These are phyloP conservation scores for Coleophora deauratella DNA, from an alignment of 2,888 invertebrate species.

Conservation along the genomic window DNA sequence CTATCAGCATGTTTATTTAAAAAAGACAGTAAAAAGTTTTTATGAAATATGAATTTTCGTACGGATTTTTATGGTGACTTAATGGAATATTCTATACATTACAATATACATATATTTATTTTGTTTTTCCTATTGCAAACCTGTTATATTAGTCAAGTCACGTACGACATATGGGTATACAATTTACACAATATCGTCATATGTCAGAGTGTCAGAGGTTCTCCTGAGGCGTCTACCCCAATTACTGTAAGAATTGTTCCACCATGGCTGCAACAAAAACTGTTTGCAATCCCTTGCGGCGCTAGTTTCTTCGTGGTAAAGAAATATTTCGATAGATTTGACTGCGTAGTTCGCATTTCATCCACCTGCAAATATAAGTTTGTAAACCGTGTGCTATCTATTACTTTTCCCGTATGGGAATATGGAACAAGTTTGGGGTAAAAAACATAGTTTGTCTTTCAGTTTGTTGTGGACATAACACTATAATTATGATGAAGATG, in stretches of 20 bases:
- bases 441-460: conserved; percentile 43
- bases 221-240: conserved; percentile 56
- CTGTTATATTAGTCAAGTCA: conserved; percentile 28
- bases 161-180: conserved; percentile 45
- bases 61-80: too few relatives aligned
- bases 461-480: conserved; percentile 15
- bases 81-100: too few relatives aligned
- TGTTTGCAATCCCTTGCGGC: too few relatives aligned
- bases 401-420: conserved; percentile 53
- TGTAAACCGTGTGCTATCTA: conserved; percentile 38
- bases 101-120: too few relatives aligned
- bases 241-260: conserved; percentile 60
- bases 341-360: conserved; percentile 17
- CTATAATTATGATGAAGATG: conserved; percentile 54
- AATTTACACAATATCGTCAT: conserved; percentile 66
- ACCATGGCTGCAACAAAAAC: too few relatives aligned
- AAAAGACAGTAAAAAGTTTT: too few relatives aligned
- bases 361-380: too few relatives aligned
- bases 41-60: too few relatives aligned
- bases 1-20: too few relatives aligned
- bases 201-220: conserved; percentile 50
- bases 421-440: conserved; percentile 32
- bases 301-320: too few relatives aligned
- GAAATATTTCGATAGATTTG: too few relatives aligned
- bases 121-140: too few relatives aligned